Evolutionary conservation across 2,888 invertebrate genomes (phyloP).

Genomic region (Schrankia costaestrigalis): DNA sequence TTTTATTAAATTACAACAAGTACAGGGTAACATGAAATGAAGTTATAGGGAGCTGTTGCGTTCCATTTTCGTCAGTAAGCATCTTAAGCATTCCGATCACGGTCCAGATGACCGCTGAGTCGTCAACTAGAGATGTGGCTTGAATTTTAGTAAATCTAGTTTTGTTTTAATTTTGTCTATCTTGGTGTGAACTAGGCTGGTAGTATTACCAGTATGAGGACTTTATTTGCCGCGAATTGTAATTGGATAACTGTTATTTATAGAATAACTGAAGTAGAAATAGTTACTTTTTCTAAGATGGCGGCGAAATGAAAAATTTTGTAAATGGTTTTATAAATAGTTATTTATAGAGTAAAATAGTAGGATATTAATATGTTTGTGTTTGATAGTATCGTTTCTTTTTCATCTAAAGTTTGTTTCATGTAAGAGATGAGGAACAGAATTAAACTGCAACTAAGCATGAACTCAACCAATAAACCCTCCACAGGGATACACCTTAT

Average conservation of each 20-base stretch:
- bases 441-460: slow-evolving; percentile 21
- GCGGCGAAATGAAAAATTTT: too few species aligned
- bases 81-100: slow-evolving; percentile 47
- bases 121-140: slow-evolving; percentile 38
- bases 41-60: slow-evolving; percentile 54
- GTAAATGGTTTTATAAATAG: too few species aligned
- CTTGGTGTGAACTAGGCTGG: slow-evolving; percentile 23
- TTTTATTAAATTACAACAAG: slow-evolving; percentile 58
- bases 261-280: too few species aligned
- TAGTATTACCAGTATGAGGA: too few species aligned
- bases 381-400: too few species aligned
- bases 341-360: too few species aligned
- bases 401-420: too few species aligned
- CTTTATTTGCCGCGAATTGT: too few species aligned
- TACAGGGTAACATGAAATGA: slow-evolving; percentile 51
- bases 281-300: too few species aligned
- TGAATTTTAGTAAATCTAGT: slow-evolving; percentile 34
- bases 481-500: slow-evolving; percentile 52
- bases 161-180: slow-evolving; percentile 8
- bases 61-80: slow-evolving; percentile 54
- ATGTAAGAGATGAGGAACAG: too few species aligned
- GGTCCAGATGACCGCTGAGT: slow-evolving; percentile 47
- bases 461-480: slow-evolving; percentile 38
- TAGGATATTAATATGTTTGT: too few species aligned
- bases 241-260: slow-evolving; percentile 4